Evolutionary conservation across 2,113 vertebrate species (phyloP).

Genomic region (Panurus biarmicus): DNA sequence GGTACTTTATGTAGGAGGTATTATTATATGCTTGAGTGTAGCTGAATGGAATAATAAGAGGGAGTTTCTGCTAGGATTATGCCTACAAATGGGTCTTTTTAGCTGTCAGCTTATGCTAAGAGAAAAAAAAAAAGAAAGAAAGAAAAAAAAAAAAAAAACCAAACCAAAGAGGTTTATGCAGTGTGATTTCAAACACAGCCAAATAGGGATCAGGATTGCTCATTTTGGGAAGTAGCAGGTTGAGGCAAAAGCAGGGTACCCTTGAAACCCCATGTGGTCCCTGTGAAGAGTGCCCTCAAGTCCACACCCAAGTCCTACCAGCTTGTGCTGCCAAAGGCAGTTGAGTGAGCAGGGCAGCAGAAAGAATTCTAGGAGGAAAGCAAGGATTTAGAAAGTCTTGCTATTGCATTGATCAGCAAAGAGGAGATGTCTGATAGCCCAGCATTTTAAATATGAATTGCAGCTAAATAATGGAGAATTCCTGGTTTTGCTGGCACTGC

Average conservation of each 20-base stretch:
- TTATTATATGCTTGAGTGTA: not conserved
- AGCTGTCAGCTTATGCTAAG: not conserved
- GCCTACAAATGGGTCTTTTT: not conserved
- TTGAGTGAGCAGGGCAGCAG: not conserved
- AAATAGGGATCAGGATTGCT: not conserved
- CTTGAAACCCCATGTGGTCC: rapidly evolving
- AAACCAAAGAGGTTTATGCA: not conserved
- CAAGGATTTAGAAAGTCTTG: not conserved
- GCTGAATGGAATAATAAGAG: not conserved
- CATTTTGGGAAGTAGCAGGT: not conserved
- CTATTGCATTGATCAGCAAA: not conserved
- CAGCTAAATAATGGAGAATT: not conserved
- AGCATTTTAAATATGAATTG: not conserved
- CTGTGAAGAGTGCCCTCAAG: not conserved
- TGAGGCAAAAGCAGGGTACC: not conserved
- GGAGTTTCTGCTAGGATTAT: not conserved
- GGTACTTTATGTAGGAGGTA: not conserved
- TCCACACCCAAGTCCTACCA: not conserved
- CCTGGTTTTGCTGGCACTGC: not conserved
- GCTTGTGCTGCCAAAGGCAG: not conserved
- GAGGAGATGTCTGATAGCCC: not conserved
- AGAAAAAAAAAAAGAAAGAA: not conserved
- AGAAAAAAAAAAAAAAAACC: too few species aligned
- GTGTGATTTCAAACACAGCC: rapidly evolving
- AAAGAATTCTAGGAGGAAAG: not conserved